Conservation (phyloP, 2,797 vertebrate species). For the Sebastes taczanowskii region DNA sequence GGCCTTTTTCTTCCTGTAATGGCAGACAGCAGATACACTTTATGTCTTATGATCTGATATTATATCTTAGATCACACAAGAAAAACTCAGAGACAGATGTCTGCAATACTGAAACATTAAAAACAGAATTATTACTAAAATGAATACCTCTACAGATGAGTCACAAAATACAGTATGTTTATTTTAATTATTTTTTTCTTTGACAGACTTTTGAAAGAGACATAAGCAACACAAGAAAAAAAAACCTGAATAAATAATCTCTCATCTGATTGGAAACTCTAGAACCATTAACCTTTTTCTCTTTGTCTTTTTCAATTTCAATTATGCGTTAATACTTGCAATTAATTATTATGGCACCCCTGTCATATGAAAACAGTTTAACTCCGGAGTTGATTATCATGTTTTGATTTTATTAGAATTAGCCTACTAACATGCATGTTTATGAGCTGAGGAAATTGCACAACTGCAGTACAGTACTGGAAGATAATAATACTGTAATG, state of each 20-base stretch:
- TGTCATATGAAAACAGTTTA: neutral
- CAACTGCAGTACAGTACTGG: neutral
- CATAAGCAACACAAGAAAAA: neutral
- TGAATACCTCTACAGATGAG: neutral
- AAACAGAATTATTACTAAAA: neutral
- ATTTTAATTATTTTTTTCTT: neutral
- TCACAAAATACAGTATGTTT: neutral
- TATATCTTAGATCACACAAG: too few species aligned
- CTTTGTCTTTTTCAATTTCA: neutral
- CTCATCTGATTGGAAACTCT: too few species aligned
- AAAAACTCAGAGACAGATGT: neutral
- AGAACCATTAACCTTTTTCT: too few species aligned
- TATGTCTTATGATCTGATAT: too few species aligned
- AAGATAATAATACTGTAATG: neutral
- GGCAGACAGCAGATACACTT: too few species aligned
- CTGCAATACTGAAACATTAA: neutral
- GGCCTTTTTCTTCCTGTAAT: too few species aligned
- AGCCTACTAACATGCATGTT: neutral
- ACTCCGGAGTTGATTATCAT: neutral
- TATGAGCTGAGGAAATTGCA: neutral
- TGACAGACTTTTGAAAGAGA: neutral
- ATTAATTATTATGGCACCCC: neutral
- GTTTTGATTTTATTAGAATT: neutral
- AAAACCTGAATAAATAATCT: fast-evolving
- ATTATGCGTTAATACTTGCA: neutral